Base-by-base conservation (phyloP, 2,113 vertebrate species). In the Sphyrna mokarran region DNA sequence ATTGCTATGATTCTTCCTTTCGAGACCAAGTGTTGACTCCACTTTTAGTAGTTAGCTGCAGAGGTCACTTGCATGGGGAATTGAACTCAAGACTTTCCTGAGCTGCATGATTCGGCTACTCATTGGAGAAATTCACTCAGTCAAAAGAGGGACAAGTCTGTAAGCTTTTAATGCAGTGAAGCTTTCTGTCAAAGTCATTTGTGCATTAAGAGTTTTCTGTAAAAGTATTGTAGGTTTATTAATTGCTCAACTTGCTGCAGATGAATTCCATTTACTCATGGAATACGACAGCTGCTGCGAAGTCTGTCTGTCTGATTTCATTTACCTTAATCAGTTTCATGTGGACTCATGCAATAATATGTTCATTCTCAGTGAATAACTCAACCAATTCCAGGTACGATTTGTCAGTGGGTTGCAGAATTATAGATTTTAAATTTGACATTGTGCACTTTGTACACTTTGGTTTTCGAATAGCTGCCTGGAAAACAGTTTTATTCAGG, bases 381-480 rank as follows among this genome's bases (percentile, higher is more conserved):
- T 95, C 58, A 72, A 83, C 70, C 76, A 94, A 83, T 94, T 96
- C 76, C 33, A 96, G 95, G 72, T 96, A 95, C 22, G 26, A 66
- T 94, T 78, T 95, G 86, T 85, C 89, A 94, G 54, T 10, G 10
- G 66, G 48, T 94, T 61, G n/a, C 37, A 89, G 95, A 96, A 96
- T 96, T 93, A 96, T 96, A 97, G 96, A 72, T 96, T 86, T 58
- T 97, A 97, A 97, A 97, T 96, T 97, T 97, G 97, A 97, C 96
- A 96, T 96, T 97, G 96, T 96, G 96, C 96, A 97, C 96, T 96
- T 97, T 91, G 96, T 96, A 97, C 97, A 96, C 96, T 72, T 96
- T 97, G 96, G 96, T 96, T 96, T 95, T 72, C 97, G 96, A 97
- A 97, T 96, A 96, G 95, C 96, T 96, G 70, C 80, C 96, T 96